Evolutionary conservation across 2,888 invertebrate species (phyloP).

Genomic region (Polydrusus tereticollis): DNA sequence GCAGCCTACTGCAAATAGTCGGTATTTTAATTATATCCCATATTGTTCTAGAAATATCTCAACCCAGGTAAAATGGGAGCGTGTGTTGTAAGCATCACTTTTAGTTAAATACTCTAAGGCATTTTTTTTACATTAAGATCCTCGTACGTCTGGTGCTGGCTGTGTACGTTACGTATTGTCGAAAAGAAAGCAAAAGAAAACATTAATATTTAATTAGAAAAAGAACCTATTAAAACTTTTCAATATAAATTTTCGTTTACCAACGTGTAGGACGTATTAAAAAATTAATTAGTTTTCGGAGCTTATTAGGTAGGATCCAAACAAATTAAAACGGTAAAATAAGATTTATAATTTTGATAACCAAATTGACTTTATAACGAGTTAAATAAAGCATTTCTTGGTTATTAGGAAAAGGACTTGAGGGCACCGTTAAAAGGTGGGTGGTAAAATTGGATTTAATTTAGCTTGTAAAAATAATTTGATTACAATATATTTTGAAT

Average conservation of each 20-base stretch:
- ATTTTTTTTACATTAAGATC: neutral
- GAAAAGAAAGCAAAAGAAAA: conserved; percentile 4
- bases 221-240: conserved; percentile 47
- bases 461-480: conserved; percentile 28
- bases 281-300: conserved; percentile 50
- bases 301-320: conserved; percentile 46
- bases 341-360: conserved; percentile 49
- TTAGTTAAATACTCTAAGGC: no score
- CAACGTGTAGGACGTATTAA: conserved; percentile 33
- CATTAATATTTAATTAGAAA: conserved; percentile 41
- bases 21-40: no score
- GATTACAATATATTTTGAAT: neutral
- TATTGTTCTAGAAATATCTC: no score
- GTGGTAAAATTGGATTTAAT: conserved; percentile 36
- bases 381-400: conserved; percentile 45
- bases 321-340: conserved; percentile 48
- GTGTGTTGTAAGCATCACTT: no score
- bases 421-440: conserved; percentile 34
- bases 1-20: no score
- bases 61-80: no score
- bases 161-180: neutral
- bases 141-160: neutral
- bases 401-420: conserved; percentile 28
- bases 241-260: conserved; percentile 40
- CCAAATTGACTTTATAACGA: conserved; percentile 48